Percentiles rank a stretch among this genome's conserved stretches.
phyloP scores from a whole-genome alignment of 2,888 invertebrate genomes.

The Ischnus inquisitorius region DNA sequence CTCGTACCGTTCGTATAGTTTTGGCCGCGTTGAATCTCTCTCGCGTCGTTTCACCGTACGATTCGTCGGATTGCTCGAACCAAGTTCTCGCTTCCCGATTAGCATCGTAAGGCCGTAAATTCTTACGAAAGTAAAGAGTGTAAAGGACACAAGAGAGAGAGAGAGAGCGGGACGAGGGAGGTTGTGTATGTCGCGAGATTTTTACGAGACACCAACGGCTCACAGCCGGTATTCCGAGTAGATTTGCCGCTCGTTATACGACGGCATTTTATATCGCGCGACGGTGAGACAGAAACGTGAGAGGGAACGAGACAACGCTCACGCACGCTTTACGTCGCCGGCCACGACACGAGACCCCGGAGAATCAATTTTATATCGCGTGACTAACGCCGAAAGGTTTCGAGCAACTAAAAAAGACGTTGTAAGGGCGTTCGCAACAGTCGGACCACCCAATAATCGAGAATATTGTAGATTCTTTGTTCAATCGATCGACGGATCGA shows the following conservation, averaged over 20 bases:
- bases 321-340: neutral
- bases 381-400: neutral
- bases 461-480: neutral
- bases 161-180: neutral
- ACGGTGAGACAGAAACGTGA: neutral
- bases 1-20: neutral
- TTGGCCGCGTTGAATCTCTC: neutral
- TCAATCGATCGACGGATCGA: neutral
- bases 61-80: constrained; percentile 13
- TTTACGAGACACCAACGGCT: constrained; percentile 52
- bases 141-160: constrained; percentile 33
- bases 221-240: constrained; percentile 36
- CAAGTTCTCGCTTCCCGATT: constrained; percentile 45
- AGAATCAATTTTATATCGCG: constrained; percentile 6
- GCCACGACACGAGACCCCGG: constrained; percentile 6
- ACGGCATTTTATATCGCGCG: neutral
- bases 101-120: constrained; percentile 58
- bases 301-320: neutral
- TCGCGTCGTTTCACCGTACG: neutral
- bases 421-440: neutral
- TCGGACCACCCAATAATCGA: neutral
- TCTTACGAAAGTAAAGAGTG: constrained; percentile 52
- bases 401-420: neutral
- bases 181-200: constrained; percentile 45
- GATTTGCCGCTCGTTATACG: constrained; percentile 54